Evolutionary conservation across 2,113 vertebrate species (phyloP).

Genomic region (Puma concolor): DNA sequence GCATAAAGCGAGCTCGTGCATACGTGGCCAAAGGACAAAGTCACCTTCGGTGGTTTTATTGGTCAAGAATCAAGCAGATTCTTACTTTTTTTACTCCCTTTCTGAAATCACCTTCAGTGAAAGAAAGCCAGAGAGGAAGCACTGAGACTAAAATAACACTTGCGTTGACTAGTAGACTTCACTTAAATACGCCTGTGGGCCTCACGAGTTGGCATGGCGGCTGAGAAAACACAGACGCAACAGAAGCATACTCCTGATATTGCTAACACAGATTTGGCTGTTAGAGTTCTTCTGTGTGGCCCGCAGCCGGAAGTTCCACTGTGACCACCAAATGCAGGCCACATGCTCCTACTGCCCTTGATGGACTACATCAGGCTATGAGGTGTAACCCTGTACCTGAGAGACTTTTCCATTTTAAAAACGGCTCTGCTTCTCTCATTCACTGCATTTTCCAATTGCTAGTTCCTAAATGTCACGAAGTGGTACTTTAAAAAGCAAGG

Average conservation of each 20-base stretch:
- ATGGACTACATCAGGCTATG: background rate
- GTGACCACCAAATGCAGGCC: background rate
- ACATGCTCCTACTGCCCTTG: background rate
- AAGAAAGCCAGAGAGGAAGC: slow-evolving; percentile 15
- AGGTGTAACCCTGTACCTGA: background rate
- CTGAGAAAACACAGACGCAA: background rate
- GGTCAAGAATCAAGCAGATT: background rate
- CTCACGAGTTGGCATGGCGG: background rate
- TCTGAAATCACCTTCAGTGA: background rate
- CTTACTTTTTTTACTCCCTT: background rate
- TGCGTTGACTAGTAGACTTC: background rate
- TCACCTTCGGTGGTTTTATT: background rate
- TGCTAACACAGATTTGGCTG: background rate
- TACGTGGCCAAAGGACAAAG: background rate
- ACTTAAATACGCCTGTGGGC: background rate
- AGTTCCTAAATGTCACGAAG: background rate
- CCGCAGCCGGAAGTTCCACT: background rate
- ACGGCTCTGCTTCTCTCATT: background rate
- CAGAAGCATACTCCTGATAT: background rate
- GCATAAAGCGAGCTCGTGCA: background rate
- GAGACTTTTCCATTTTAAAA: background rate
- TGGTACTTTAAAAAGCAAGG: background rate
- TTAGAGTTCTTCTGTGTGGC: background rate
- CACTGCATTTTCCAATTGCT: background rate
- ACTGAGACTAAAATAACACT: background rate